Base-by-base conservation (phyloP, 2,888 invertebrate species). In the Thelaira solivaga region DNA sequence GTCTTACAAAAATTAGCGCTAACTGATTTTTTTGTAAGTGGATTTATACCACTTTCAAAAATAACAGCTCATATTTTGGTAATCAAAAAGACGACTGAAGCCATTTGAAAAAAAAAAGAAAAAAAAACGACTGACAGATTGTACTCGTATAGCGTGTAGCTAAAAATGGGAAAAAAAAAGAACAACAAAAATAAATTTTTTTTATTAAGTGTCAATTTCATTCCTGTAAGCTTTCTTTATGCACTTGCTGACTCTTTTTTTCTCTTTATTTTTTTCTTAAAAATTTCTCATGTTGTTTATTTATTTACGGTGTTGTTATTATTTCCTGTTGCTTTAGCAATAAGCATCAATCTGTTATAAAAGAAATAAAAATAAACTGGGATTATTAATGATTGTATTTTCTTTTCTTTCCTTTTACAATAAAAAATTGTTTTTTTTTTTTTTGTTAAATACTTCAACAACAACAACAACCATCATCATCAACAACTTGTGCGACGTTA, bases 361-460 rank as follows among this genome's bases (percentile, higher is more conserved):
- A n/a, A n/a, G n/a, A n/a, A n/a, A n/a, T n/a, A n/a, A n/a, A n/a
- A n/a, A n/a, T 65, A 78, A 78, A 78, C 74, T 78, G 59, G 78
- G 74, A 78, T 78, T 78, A 78, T 78, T 78, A 78, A 78, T 78
- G 78, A 78, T 74, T 78, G 78, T 74, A 47, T 74, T 51, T 74
- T 64, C 45, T 76, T 71, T 69, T 62, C 22, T 49, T 64, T 67
- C 47, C 34, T 36, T 41, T 51, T 31, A 20, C 13, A 16, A 16
- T 20, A 31, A n/a, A n/a, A n/a, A n/a, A n/a, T n/a, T 29, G 18
- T 13, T 24, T 20, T 73, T 8, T 20, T 18, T n/a, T 7, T 43
- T 3, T 20, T 59, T 4, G 18, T 59, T 31, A 36, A 36, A 3
- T 4, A 1, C 43, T 11, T 34, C 34, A 34, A 20, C 43, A 36